Evolutionary conservation across 2,797 vertebrate species (phyloP).

Genomic region (Forpus xanthops): DNA sequence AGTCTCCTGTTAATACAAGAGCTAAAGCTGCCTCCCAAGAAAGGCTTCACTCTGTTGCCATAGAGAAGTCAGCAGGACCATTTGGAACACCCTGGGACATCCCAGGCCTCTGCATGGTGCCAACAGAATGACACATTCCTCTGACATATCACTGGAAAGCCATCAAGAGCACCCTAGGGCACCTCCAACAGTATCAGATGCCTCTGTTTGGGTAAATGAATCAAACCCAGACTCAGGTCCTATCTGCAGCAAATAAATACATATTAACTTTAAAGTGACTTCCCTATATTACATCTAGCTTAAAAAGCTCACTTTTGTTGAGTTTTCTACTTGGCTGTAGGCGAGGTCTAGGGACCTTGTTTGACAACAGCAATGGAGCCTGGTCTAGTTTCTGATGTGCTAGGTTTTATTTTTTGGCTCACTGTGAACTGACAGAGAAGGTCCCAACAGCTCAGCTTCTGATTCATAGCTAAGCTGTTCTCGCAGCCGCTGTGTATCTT

Average conservation of each 20-base stretch:
- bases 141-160: neutral
- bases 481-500: rapidly evolving
- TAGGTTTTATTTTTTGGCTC: neutral
- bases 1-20: neutral
- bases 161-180: neutral
- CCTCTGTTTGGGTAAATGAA: neutral
- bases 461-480: neutral
- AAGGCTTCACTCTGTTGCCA: neutral
- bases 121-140: neutral
- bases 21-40: neutral
- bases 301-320: neutral
- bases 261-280: neutral
- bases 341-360: neutral
- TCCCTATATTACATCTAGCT: neutral
- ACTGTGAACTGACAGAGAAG: neutral
- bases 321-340: neutral
- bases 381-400: neutral
- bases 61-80: slow-evolving; percentile 1
- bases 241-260: neutral
- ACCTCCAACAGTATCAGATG: neutral
- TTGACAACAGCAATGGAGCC: neutral
- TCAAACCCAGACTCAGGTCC: neutral
- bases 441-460: neutral
- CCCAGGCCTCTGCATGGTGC: neutral
- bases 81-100: neutral